Base-by-base conservation (phyloP, 2,113 vertebrate genomes). In the Pedionomus torquatus region DNA sequence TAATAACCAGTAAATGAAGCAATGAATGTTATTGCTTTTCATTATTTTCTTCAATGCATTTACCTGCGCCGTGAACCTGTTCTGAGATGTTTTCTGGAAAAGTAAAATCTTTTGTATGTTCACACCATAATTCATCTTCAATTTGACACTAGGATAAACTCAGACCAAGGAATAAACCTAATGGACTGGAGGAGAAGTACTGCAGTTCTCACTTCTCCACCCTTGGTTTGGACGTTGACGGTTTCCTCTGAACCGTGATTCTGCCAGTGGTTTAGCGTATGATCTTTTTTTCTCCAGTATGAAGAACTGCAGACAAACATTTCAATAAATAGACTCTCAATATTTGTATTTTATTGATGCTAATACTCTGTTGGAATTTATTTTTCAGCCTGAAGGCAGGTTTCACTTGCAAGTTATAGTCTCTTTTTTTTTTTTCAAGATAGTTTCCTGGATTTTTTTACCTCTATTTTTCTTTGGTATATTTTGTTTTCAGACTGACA, bases 1-100 rank as follows among this genome's bases (percentile, higher is more conserved):
- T 87, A 83, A 44, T 57, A 95, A 77, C 61, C 58, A 86, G 14
- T 44, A 80, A 92, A 94, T 49, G 46, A 96, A 93, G 43, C 39
- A 83, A 25, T 46, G 9, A 84, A 3, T 84, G 58, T 89, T 52
- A 91, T 66, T 93, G 35, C 63, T 93, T 90, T 81, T 33, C 37
- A 60, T 49, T 92, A 41, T 83, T 88, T 92, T 3, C 18, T 46
- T 86, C 60, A 55, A 21, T 14, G 4, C 9, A 35, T 52, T 83
- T 93, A 46, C 39, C 15, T 80, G 13, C 66, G 30, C n/a, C 18
- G 52, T 68, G 54, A 83, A 71, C 11, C 13, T 71, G 23, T 6
- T 74, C 63, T 57, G 44, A 39, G 30, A 48, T 31, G 7, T 77
- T 83, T 83, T 46, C 39, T 57, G 19, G 31, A 37, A 70, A 71